Evolutionary conservation across 1,140 invertebrate genomes (phyloP), one percentile per base, ranked within the genome.

Genomic region (Drosophila leontia): DNA sequence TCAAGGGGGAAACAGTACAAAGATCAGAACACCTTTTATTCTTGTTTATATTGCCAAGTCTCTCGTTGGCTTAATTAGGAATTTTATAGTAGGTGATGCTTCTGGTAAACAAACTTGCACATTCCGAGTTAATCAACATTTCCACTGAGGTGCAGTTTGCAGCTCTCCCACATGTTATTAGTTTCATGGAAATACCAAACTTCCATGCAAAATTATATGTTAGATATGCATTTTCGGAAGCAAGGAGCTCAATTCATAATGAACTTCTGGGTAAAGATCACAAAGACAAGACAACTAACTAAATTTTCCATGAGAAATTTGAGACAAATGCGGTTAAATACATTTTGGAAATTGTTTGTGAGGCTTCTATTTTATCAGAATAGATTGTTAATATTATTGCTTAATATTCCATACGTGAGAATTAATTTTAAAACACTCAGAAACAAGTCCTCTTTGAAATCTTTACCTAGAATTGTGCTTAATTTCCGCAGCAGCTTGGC

Each of bases 31-130:
- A 2, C 23, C 23, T 23, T 23, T 23, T 65, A 17, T 47, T 63
- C 34, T 9, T 19, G 12, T 19, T 17, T 29, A 15, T 35, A 37
- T 26, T 6, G 3, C 17, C 41, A 4, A 37, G 13, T 35, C 35
- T 8, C 58, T 15, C 15, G 3, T 61, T 53, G 17, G 23, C 15
- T 29, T 63, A 63, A 62, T 63, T 29, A 37, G 7, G 9, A 44
- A 44, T 41, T 35, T 61, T 64, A 26, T 19, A 34, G 29, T 23
- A 13, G 19, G 53, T 56, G 19, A 6, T 39, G 35, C 35, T 23
- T n/a, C 13, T 39, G 53, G 19, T n/a, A 39, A 56, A 35, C 35
- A 7, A 44, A 15, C 15, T n/a, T 17, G 29, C 11, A n/a, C 9
- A 29, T 34, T 64, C 19, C 7, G 23, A 26, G 6, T 35, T 62